Evolutionary conservation across 2,113 vertebrate species (phyloP).

Genomic region (Garra rufa): DNA sequence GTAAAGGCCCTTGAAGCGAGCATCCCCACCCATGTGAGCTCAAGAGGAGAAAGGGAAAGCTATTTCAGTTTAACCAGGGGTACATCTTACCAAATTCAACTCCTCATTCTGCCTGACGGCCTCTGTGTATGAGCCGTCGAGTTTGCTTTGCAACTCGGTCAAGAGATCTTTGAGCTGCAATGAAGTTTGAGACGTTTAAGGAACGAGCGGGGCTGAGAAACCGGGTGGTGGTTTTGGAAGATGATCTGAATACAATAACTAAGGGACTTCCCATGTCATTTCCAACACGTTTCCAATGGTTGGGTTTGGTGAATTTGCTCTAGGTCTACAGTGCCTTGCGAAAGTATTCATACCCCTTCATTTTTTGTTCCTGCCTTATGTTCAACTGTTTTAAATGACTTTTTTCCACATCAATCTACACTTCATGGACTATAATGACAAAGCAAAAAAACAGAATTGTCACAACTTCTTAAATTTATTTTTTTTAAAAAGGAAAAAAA

Average conservation of each 20-base stretch:
- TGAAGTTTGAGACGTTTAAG: slow-evolving; percentile 85
- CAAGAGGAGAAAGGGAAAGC: slow-evolving; percentile 28
- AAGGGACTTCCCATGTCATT: background rate
- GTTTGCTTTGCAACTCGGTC: slow-evolving; percentile 99
- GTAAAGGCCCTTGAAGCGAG: background rate
- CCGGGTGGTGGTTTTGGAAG: background rate
- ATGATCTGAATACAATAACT: background rate
- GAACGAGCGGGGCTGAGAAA: background rate
- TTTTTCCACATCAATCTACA: no score
- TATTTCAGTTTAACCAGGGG: slow-evolving; percentile 49
- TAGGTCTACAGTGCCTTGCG: no score
- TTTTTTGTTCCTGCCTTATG: no score
- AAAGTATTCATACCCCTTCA: no score
- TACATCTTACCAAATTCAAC: slow-evolving; percentile 95
- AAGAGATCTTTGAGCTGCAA: slow-evolving; percentile 99
- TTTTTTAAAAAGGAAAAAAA: no score
- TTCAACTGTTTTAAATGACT: no score
- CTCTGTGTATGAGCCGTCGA: slow-evolving; percentile 98
- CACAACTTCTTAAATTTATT: no score
- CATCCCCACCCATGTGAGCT: slow-evolving; percentile 19
- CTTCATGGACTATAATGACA: no score
- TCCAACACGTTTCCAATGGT: background rate
- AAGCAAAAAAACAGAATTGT: no score
- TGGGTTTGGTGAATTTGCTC: background rate
- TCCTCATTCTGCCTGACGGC: slow-evolving; percentile 99